These are phyloP conservation scores for Megaleporinus macrocephalus DNA, from an alignment of 2,113 vertebrate species.

Conservation along the genomic window DNA sequence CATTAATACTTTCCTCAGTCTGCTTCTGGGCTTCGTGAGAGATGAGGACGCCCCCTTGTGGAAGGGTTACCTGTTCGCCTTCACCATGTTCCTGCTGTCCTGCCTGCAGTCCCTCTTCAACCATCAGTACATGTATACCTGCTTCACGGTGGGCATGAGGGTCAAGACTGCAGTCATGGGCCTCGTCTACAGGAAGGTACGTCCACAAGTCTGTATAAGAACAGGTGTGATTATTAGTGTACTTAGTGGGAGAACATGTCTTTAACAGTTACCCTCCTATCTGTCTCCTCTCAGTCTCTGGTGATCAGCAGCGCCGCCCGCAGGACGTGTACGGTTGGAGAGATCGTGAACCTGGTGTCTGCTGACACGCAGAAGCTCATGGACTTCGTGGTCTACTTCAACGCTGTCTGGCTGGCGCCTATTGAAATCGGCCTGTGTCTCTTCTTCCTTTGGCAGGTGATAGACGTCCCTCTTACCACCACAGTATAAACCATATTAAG, in stretches of 20 bases:
- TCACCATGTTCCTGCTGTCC: conserved; percentile 79
- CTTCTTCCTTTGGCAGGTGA: conserved; percentile 88
- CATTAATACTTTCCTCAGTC: conserved; percentile 70
- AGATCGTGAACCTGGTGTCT: conserved; percentile 86
- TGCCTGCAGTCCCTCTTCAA: conserved; percentile 85
- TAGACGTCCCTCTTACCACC: neutral
- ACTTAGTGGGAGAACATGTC: neutral
- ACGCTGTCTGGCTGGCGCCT: conserved; percentile 83
- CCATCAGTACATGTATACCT: conserved; percentile 84
- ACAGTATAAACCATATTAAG: too few species aligned
- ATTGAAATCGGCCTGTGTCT: conserved; percentile 85
- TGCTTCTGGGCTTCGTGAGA: conserved; percentile 82
- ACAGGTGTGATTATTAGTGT: neutral
- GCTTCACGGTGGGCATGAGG: conserved; percentile 84
- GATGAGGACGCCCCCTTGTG: conserved; percentile 72
- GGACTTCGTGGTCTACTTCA: conserved; percentile 84
- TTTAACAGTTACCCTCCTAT: neutral
- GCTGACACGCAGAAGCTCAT: conserved; percentile 86
- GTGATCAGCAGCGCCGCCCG: conserved; percentile 78
- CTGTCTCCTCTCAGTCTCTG: conserved; percentile 74
- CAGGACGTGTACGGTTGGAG: conserved; percentile 75
- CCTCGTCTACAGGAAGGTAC: conserved; percentile 88
- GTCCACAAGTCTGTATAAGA: neutral
- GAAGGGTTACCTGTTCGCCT: conserved; percentile 83
- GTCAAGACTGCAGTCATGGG: conserved; percentile 83